Percentiles rank a stretch among this genome's conserved stretches.
Conservation (phyloP, 2,113 vertebrate species). For the Silurus glanis region DNA sequence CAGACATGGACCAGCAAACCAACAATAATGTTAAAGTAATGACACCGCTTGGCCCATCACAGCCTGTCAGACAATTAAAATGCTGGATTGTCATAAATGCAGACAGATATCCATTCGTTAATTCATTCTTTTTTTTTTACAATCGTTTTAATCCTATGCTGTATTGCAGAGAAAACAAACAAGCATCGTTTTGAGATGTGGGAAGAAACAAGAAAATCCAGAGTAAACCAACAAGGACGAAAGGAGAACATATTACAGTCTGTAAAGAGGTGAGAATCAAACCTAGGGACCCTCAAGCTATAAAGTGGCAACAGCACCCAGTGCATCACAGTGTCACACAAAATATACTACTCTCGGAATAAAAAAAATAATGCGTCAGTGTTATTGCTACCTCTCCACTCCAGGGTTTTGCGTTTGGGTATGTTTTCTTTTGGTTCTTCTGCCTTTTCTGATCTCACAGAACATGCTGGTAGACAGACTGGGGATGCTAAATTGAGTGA, state of each 20-base stretch:
- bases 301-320: not conserved
- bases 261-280: not conserved
- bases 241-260: not conserved
- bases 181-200: not conserved
- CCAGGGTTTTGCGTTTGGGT: not conserved
- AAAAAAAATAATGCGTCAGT: not conserved
- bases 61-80: not conserved
- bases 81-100: not conserved
- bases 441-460: not conserved
- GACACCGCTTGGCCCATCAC: not conserved
- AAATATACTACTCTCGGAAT: not conserved
- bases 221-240: not conserved
- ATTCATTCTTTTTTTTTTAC: not conserved
- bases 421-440: not conserved
- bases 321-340: not conserved
- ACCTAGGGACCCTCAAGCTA: not conserved
- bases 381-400: not conserved
- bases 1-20: not conserved
- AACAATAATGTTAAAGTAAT: not conserved
- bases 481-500: not conserved
- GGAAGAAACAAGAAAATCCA: not conserved
- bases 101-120: not conserved
- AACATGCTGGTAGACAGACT: not conserved
- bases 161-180: not conserved
- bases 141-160: not conserved